Conservation (phyloP, 2,888 invertebrate species). For the Cerceris rybyensis region DNA sequence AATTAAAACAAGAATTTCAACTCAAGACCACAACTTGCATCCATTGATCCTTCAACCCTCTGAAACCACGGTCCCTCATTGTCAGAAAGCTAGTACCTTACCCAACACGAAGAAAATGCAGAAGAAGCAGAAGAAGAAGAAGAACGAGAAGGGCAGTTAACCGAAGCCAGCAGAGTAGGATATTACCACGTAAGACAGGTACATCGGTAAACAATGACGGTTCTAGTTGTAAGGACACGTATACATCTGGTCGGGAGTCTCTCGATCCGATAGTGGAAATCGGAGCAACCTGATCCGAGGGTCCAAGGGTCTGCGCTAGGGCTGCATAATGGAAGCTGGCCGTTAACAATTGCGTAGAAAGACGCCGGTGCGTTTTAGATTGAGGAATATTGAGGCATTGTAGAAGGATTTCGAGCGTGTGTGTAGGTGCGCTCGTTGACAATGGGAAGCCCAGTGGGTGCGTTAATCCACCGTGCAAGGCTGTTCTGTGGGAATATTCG, state of each 20-base stretch:
- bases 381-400: constrained; percentile 75
- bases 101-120: neutral
- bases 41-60: too few relatives aligned
- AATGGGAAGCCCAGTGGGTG: constrained; percentile 75
- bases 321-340: constrained; percentile 66
- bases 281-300: constrained; percentile 73
- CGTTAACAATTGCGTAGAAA: constrained; percentile 73
- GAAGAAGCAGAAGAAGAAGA: constrained; percentile 15
- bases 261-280: constrained; percentile 65
- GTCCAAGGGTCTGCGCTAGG: constrained; percentile 56
- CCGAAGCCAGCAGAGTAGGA: neutral
- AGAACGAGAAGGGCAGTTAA: constrained; percentile 1
- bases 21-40: too few relatives aligned
- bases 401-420: constrained; percentile 41
- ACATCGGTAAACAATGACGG: constrained; percentile 29
- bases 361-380: constrained; percentile 72
- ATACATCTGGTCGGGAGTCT: constrained; percentile 29
- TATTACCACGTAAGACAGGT: constrained; percentile 10
- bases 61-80: too few relatives aligned
- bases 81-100: neutral
- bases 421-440: constrained; percentile 64
- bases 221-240: constrained; percentile 7
- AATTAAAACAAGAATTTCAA: too few relatives aligned
- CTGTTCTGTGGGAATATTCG: constrained; percentile 73
- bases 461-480: constrained; percentile 69